A percentile compares a stretch with the other conserved stretches of the same genome.
Evolutionary conservation across 2,888 invertebrate species (phyloP).

Genomic region (Synanthedon tipuliformis): DNA sequence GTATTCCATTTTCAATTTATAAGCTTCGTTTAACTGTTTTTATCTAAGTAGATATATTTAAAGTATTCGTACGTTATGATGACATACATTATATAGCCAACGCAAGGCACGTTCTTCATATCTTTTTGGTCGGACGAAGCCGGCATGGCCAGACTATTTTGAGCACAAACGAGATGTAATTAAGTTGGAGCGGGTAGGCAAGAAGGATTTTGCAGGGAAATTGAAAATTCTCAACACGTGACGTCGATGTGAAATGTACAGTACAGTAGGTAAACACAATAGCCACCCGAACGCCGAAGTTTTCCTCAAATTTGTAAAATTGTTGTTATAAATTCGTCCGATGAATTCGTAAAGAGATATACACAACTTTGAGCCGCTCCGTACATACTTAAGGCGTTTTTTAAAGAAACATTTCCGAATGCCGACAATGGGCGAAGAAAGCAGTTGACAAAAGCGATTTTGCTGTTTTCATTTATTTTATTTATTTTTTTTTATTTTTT

Average conservation of each 20-base stretch:
- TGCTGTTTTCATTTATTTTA: slow-evolving; percentile 63
- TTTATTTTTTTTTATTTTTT: no score
- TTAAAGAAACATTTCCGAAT: slow-evolving; percentile 36
- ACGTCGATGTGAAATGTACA: background rate
- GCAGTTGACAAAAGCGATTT: slow-evolving; percentile 60
- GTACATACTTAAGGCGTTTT: slow-evolving; percentile 20
- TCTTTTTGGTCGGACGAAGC: background rate
- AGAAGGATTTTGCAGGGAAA: background rate
- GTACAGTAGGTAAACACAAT: no score
- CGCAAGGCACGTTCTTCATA: background rate
- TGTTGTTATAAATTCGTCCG: slow-evolving; percentile 13
- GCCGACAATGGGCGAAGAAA: slow-evolving; percentile 41
- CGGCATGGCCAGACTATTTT: background rate
- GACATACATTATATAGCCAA: background rate
- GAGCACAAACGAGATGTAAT: background rate
- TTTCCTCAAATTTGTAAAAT: slow-evolving; percentile 5
- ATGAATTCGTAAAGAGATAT: slow-evolving; percentile 26
- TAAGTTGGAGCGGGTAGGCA: background rate
- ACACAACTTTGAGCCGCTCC: slow-evolving; percentile 24
- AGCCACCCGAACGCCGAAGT: background rate
- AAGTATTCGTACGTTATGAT: no score
- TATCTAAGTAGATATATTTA: no score
- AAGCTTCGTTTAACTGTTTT: no score
- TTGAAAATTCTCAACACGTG: slow-evolving; percentile 2
- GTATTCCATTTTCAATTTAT: no score